Evolutionary conservation across 2,888 invertebrate genomes (phyloP).

Genomic region (Eupeodes luniger): DNA sequence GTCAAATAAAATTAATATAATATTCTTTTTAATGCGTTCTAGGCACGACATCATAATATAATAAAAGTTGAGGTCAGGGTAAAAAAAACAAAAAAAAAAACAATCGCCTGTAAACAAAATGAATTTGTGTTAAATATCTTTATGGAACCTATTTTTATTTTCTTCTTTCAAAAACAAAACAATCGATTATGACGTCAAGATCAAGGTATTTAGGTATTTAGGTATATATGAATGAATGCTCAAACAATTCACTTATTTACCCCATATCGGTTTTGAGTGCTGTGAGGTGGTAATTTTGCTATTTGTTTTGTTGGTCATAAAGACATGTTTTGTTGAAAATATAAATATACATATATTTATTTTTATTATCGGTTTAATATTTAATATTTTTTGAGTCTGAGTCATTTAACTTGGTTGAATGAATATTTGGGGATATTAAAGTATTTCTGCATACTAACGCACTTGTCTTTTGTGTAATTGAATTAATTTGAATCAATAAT

Average conservation of each 20-base stretch:
- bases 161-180: too few species aligned
- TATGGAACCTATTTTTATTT: too few species aligned
- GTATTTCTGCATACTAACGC: too few species aligned
- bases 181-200: constrained; percentile 16
- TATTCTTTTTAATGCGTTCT: neutral
- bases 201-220: constrained; percentile 8
- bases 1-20: neutral
- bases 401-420: neutral
- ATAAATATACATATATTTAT: neutral
- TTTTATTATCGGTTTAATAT: neutral
- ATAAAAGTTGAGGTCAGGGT: constrained; percentile 1
- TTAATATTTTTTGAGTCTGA: neutral
- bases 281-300: neutral
- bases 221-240: too few species aligned
- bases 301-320: neutral
- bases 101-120: neutral
- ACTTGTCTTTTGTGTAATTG: too few species aligned
- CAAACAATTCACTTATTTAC: neutral
- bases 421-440: neutral
- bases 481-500: too few species aligned
- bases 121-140: neutral
- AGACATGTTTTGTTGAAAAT: neutral
- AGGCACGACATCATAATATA: neutral
- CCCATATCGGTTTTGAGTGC: neutral
- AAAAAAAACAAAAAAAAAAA: neutral